Percentiles rank a stretch among this genome's conserved stretches.
Conservation (phyloP, 2,888 invertebrate species). For the Coleophora deauratella region DNA sequence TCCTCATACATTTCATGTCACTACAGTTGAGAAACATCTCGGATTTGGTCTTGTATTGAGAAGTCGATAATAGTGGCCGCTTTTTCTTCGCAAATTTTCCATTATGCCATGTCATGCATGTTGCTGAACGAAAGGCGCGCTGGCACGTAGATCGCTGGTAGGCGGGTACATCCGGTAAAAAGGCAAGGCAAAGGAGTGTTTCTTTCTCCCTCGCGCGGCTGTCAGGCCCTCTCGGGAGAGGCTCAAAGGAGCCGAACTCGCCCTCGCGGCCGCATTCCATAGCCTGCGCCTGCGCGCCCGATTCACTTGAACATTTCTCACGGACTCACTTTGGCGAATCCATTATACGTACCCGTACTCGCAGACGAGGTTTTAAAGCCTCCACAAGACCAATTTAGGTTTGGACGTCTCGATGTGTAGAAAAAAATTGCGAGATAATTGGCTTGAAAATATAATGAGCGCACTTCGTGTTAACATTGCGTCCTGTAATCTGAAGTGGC, state of each 20-base stretch:
- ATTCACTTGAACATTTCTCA: slow-evolving; percentile 70
- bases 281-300: slow-evolving; percentile 47
- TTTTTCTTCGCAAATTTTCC: too few species aligned
- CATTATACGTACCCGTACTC: slow-evolving; percentile 36
- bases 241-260: slow-evolving; percentile 70
- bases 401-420: slow-evolving; percentile 25
- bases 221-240: slow-evolving; percentile 56
- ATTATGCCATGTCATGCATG: not conserved
- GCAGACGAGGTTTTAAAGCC: slow-evolving; percentile 28
- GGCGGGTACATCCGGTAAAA: slow-evolving; percentile 40
- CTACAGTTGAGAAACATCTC: too few species aligned
- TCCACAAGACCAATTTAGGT: slow-evolving; percentile 30
- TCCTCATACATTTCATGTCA: too few species aligned
- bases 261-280: slow-evolving; percentile 66
- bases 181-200: slow-evolving; percentile 51
- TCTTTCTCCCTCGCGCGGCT: slow-evolving; percentile 56
- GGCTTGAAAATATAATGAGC: slow-evolving; percentile 23
- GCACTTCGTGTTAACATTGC: too few species aligned
- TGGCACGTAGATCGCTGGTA: slow-evolving; percentile 15
- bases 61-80: too few species aligned
- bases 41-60: too few species aligned
- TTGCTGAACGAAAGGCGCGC: not conserved
- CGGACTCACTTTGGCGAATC: slow-evolving; percentile 69
- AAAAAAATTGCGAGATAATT: slow-evolving; percentile 28
- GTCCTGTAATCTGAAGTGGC: too few species aligned